phyloP scores from a whole-genome alignment of 2,888 invertebrate genomes.

The Artemia sp. region DNA sequence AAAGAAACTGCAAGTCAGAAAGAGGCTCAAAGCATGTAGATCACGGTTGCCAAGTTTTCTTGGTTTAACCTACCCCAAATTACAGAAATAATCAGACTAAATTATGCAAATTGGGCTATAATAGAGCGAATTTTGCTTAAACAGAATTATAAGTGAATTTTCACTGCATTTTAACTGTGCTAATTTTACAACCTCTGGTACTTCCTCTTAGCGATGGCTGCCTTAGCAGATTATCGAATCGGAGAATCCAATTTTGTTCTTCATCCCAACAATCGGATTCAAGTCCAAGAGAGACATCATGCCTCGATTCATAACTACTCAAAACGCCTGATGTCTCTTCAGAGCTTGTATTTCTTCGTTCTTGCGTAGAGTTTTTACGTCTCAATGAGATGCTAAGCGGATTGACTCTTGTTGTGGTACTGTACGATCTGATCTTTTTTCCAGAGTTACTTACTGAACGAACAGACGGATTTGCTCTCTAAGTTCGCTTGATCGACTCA shows the following conservation, averaged over 20 bases:
- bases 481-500: conserved; percentile 5
- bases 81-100: too few relatives aligned
- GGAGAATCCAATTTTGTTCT: conserved; percentile 38
- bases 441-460: neutral
- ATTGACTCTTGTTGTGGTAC: neutral
- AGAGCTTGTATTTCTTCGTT: neutral
- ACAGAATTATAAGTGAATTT: too few relatives aligned
- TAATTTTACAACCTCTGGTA: conserved; percentile 32
- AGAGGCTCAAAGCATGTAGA: conserved; percentile 20
- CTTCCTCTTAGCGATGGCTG: conserved; percentile 33
- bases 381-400: neutral
- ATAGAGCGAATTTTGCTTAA: too few relatives aligned
- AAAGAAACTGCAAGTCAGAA: conserved; percentile 24
- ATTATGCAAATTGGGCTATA: too few relatives aligned
- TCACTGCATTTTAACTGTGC: too few relatives aligned
- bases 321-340: neutral
- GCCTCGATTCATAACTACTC: neutral
- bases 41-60: neutral
- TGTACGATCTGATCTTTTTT: neutral
- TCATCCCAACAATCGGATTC: conserved; percentile 32
- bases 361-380: neutral
- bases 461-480: conserved; percentile 17
- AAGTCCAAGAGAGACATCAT: conserved; percentile 14
- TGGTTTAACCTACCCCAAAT: neutral
- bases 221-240: conserved; percentile 39